Conservation (phyloP, 2,797 vertebrate species). For the Gallinago solitaria region DNA sequence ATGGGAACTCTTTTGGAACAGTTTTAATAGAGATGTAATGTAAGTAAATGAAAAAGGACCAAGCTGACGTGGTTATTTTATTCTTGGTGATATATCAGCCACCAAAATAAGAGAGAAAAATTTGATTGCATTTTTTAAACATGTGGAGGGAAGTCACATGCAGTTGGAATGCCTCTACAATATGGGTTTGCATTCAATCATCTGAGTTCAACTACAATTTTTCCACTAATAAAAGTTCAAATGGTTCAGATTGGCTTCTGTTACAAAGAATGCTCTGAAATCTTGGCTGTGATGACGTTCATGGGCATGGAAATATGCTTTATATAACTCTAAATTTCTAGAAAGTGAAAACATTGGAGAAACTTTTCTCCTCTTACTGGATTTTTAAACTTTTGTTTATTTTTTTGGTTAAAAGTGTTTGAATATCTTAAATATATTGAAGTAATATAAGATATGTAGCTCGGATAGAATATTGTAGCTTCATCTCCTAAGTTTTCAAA, state of each 20-base stretch:
- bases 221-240: constrained; percentile 49
- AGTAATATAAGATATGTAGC: not conserved
- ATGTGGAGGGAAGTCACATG: not conserved
- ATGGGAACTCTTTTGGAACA: not conserved
- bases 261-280: not conserved
- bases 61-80: not conserved
- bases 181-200: constrained; percentile 6
- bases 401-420: not conserved
- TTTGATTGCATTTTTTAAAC: not conserved
- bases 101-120: not conserved
- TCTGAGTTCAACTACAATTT: not conserved
- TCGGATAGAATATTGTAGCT: not conserved
- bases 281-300: not conserved
- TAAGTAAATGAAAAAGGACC: not conserved
- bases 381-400: not conserved
- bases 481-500: not conserved
- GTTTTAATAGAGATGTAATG: not conserved
- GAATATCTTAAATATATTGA: not conserved
- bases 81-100: not conserved
- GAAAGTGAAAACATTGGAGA: not conserved
- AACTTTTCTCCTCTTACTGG: not conserved
- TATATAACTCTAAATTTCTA: constrained; percentile 25
- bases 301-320: not conserved
- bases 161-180: not conserved
- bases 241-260: constrained; percentile 11